Base-by-base conservation (phyloP, 2,888 invertebrate genomes). In the Carcina quercana region DNA sequence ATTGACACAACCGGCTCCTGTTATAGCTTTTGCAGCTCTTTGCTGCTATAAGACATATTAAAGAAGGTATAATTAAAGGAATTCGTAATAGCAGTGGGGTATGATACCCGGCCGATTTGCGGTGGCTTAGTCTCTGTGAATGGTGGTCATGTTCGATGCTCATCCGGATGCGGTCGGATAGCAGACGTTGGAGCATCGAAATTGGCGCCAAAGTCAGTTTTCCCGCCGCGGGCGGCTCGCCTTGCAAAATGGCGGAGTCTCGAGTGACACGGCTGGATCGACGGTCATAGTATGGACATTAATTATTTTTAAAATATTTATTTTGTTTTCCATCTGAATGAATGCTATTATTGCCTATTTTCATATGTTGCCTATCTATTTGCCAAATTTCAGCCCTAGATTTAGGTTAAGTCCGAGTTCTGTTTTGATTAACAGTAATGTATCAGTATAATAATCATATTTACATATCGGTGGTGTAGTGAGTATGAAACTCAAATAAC, bases 201-300 rank as follows among this genome's bases (percentile, higher is more conserved):
- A 79, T 79, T 74, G 75, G 79, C 80, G 79, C 79, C 78, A 72
- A 79, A 79, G 78, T 78, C 66, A 71, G 78, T 78, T 79, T 75
- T 73, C 78, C 73, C 75, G 78, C 71, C 65, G 63, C 73, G 64
- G 70, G 72, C 71, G 63, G 79, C 71, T 79, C 70, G 79, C 79
- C 76, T 82, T 80, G 79, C 79, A 78, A 75, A 68, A 78, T 78
- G 79, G 78, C 76, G 67, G 65, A 58, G 70, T 62, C 66, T 79
- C 79, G 61, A 75, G 69, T 82, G 80, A 79, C 82, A 80, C 66
- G 74, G 61, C 54, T 45, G 50, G 48, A 50, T 38, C 39, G 53
- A 40, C 38, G 34, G 50, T 48, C 46, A 49, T 68, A 69, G 45
- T 43, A 51, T 72, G 73, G 79, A 24, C 12, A 24, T 11, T 10